phyloP scores from a whole-genome alignment of 2,797 vertebrate genomes.

The Xiphorhynchus erythropygius region DNA sequence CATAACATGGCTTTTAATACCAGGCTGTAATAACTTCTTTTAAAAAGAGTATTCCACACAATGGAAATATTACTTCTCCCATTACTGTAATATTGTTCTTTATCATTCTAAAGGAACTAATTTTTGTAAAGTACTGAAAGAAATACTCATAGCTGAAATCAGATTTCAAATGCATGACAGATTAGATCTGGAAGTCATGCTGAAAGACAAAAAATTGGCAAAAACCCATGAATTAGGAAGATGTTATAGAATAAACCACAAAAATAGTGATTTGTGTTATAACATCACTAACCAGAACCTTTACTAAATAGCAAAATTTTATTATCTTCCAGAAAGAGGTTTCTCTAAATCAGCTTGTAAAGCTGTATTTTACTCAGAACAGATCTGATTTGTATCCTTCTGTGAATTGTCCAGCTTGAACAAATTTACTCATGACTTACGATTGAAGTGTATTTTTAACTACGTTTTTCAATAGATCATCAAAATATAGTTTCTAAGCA shows the following conservation, averaged over 20 bases:
- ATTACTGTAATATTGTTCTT: background rate
- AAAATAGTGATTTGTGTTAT: background rate
- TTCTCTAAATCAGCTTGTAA: background rate
- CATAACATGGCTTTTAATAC: background rate
- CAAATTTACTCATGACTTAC: background rate
- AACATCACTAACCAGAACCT: background rate
- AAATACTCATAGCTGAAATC: background rate
- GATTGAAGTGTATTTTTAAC: background rate
- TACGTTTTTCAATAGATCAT: too few species aligned
- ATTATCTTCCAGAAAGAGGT: fast-evolving
- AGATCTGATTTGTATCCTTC: background rate
- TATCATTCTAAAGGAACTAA: background rate
- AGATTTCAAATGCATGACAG: background rate
- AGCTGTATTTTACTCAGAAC: background rate
- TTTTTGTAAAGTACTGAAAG: background rate
- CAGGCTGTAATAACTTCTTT: background rate
- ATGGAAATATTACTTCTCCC: background rate
- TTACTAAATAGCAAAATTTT: background rate
- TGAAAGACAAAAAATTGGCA: background rate
- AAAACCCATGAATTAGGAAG: background rate
- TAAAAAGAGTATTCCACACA: background rate
- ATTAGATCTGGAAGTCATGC: background rate
- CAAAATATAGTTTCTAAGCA: background rate
- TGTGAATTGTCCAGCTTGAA: background rate
- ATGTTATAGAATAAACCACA: background rate